These are phyloP conservation scores for Papilio dardanus DNA, from an alignment of 1,140 invertebrate species.

Conservation along the genomic window DNA sequence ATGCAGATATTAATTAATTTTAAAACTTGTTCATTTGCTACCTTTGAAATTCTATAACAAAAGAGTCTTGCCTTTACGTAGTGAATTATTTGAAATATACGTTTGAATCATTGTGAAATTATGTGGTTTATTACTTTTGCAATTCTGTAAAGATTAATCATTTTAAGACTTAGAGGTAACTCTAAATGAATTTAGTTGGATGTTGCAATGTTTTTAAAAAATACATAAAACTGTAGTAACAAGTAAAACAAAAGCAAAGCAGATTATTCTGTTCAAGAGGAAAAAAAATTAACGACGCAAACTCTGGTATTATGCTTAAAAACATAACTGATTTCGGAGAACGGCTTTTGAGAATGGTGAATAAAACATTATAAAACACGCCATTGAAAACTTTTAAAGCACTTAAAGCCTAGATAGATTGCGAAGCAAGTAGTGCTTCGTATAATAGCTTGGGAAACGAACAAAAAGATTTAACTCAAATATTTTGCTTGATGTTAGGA, in stretches of 20 bases:
- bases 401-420: slow-evolving; percentile 32
- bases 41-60: neutral
- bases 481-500: slow-evolving; percentile 26
- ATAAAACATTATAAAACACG: slow-evolving; percentile 36
- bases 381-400: slow-evolving; percentile 38
- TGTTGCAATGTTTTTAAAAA: neutral
- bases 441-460: slow-evolving; percentile 27
- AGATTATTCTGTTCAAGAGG: neutral
- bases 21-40: neutral
- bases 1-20: slow-evolving; percentile 2
- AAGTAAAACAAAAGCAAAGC: neutral
- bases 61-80: neutral
- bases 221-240: neutral
- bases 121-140: no score
- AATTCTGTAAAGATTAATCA: no score
- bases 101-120: neutral
- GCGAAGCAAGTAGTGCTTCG: slow-evolving; percentile 31
- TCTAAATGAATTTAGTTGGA: neutral
- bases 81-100: neutral
- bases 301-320: slow-evolving; percentile 17
- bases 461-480: slow-evolving; percentile 35
- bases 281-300: neutral
- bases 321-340: slow-evolving; percentile 30
- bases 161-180: no score
- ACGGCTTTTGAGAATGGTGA: slow-evolving; percentile 20